Evolutionary conservation across 2,113 vertebrate species (phyloP), one percentile per base, ranked within the genome.

Genomic region (Rhipidura dahli): DNA sequence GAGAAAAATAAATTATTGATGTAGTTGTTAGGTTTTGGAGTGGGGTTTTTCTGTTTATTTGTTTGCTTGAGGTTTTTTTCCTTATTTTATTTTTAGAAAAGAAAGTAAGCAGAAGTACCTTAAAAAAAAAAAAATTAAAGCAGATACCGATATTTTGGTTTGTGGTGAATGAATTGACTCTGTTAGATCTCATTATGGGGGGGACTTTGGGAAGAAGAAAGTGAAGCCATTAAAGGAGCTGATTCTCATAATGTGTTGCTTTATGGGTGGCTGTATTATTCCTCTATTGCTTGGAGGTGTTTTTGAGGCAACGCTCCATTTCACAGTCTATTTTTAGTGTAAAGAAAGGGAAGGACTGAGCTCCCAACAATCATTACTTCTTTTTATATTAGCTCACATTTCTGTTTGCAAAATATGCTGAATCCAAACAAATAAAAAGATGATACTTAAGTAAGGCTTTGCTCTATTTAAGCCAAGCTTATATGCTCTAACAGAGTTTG

Each of bases 361-460:
- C 56, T 59, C 20, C 40, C 80, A 49, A 35, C 37, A 54, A 42
- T 56, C 35, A 44, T 69, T 59, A 31, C 10, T 47, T 70, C 45
- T 39, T 44, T 66, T 65, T 24, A 35, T 64, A 47, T 83, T 24
- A 15, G 57, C 35, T 68, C 88, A 33, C 21, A 26, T 82, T 84
- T 81, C 53, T 83, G 21, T 72, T 83, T 83, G 40, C 47, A 89
- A 80, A 88, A 88, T 90, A 59, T 33, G 20, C 71, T 92, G 79
- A 83, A 90, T 83, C 22, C 4, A 10, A 83, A 31, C 45, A 69
- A 77, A 57, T 51, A 42, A 76, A 96, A 69, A 72, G 24, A 69
- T 80, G 22, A 86, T 73, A 53, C 63, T 94, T 90, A 96, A 89
- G 66, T 79, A 92, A 90, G 76, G 70, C 57, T 96, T 90, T 86